A percentile compares a stretch with the other conserved stretches of the same genome.
These are phyloP conservation scores for Chrosomus eos DNA, from an alignment of 2,797 vertebrate genomes.

Conservation along the genomic window DNA sequence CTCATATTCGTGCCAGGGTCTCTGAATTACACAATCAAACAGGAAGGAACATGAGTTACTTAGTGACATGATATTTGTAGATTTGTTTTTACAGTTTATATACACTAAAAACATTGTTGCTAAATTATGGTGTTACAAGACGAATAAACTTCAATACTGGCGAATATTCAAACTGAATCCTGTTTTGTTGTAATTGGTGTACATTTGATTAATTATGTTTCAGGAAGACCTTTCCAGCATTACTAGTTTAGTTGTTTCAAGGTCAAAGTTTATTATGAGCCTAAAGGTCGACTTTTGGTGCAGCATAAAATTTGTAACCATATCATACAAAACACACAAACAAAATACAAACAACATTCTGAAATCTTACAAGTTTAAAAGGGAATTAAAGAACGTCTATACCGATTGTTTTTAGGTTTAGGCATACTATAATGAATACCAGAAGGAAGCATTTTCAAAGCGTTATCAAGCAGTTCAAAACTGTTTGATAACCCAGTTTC, in stretches of 20 bases:
- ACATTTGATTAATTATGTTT: not conserved
- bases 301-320: too few species aligned
- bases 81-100: not conserved
- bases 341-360: too few species aligned
- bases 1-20: slow-evolving; percentile 98
- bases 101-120: not conserved
- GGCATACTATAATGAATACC: too few species aligned
- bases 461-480: too few species aligned
- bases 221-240: not conserved
- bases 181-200: not conserved
- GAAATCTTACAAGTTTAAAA: too few species aligned
- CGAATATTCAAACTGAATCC: not conserved
- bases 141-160: not conserved
- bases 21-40: slow-evolving; percentile 72
- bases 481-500: too few species aligned
- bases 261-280: too few species aligned
- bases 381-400: too few species aligned
- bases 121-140: not conserved
- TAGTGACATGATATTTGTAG: not conserved
- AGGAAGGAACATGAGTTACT: not conserved
- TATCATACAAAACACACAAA: too few species aligned
- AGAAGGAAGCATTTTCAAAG: too few species aligned
- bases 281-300: too few species aligned
- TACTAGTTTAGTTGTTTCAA: not conserved
- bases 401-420: too few species aligned